phyloP scores from a whole-genome alignment of 92 coral and sea anemone species.

The Palythoa grandis region DNA sequence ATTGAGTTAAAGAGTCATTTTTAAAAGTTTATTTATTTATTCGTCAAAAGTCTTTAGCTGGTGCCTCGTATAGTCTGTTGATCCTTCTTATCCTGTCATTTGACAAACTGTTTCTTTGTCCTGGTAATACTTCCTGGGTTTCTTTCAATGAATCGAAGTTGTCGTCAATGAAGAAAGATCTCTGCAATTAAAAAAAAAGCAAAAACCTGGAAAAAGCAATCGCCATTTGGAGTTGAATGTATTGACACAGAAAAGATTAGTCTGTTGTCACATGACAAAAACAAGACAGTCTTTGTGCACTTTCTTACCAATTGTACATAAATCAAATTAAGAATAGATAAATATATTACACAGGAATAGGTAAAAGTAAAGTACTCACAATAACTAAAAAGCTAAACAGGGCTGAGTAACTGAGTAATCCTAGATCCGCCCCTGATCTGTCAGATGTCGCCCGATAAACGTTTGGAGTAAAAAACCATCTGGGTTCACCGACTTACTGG shows the following conservation, averaged over 20 bases:
- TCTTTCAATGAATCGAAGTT: neutral
- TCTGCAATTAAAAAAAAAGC: neutral
- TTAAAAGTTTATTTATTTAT: neutral
- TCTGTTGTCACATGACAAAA: too few relatives aligned
- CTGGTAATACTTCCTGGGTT: neutral
- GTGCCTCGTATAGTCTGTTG: neutral
- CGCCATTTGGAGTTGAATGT: neutral
- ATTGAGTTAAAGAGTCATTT: slow-evolving; percentile 8
- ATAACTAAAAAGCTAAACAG: too few relatives aligned
- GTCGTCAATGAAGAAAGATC: slow-evolving; percentile 20
- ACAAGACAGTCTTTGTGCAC: too few relatives aligned
- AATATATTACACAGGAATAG: too few relatives aligned
- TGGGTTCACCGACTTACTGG: too few relatives aligned
- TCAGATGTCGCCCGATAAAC: too few relatives aligned
- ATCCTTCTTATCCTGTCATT: neutral
- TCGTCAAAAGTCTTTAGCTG: neutral
- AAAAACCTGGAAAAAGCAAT: neutral
- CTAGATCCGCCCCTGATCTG: too few relatives aligned
- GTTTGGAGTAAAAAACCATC: too few relatives aligned
- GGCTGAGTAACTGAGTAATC: too few relatives aligned
- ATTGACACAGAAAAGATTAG: neutral
- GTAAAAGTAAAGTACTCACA: too few relatives aligned
- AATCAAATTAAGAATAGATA: too few relatives aligned
- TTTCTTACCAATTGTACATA: too few relatives aligned
- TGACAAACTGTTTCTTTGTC: neutral